A percentile compares a stretch with the other conserved stretches of the same genome.
These are phyloP conservation scores for Dicycla oo DNA, from an alignment of 2,888 invertebrate genomes.

Conservation along the genomic window DNA sequence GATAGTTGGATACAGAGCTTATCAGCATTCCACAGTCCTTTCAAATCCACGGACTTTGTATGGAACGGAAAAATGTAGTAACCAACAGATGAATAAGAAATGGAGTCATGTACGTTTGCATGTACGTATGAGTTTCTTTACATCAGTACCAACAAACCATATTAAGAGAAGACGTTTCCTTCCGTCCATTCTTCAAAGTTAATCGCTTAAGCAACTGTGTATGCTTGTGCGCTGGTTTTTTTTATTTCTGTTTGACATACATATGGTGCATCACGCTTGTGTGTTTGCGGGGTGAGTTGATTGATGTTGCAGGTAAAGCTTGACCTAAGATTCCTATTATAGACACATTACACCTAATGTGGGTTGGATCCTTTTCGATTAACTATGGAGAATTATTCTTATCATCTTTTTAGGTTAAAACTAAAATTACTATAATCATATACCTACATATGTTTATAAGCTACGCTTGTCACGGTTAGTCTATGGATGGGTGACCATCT, in stretches of 20 bases:
- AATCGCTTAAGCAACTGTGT: conserved; percentile 39
- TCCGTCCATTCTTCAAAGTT: conserved; percentile 47
- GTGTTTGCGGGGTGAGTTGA: background rate
- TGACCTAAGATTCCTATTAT: background rate
- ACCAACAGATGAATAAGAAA: conserved; percentile 31
- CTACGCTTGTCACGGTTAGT: too few species aligned
- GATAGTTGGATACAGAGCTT: background rate
- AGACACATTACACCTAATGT: too few species aligned
- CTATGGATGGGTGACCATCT: too few species aligned
- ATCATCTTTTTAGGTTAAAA: background rate
- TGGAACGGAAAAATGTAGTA: conserved; percentile 3
- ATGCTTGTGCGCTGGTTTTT: background rate
- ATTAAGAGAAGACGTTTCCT: conserved; percentile 24
- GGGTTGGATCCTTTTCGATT: too few species aligned
- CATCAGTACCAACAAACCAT: conserved; percentile 14
- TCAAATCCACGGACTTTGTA: conserved; percentile 12
- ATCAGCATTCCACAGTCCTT: background rate
- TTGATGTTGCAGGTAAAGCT: background rate
- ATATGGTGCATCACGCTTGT: background rate
- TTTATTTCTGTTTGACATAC: conserved; percentile 1
- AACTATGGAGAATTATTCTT: too few species aligned
- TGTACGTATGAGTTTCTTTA: conserved; percentile 14
- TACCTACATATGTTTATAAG: too few species aligned
- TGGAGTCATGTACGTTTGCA: conserved; percentile 1
- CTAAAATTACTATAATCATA: background rate